Percentiles rank a stretch among this genome's conserved stretches.
These are phyloP conservation scores for Urocolius indicus DNA, from an alignment of 2,113 vertebrate species.

Conservation along the genomic window DNA sequence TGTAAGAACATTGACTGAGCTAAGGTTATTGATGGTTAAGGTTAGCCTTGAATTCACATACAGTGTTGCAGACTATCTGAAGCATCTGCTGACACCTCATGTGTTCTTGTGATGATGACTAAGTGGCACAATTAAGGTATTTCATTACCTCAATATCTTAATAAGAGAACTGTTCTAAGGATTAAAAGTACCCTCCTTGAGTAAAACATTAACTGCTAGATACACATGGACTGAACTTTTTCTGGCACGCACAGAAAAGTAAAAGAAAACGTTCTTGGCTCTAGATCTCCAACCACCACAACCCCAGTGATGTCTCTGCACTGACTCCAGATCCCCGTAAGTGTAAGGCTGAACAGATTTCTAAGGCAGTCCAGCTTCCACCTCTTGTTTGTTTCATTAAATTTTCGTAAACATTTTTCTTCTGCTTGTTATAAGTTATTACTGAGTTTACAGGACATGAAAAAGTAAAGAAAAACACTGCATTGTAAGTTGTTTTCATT, in stretches of 20 bases:
- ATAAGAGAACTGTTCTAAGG: slow-evolving; percentile 29
- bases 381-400: background rate
- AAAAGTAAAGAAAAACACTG: background rate
- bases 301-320: background rate
- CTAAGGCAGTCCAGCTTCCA: background rate
- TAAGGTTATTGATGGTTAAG: background rate
- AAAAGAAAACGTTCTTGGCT: background rate
- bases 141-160: slow-evolving; percentile 47
- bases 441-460: background rate
- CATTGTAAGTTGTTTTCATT: background rate
- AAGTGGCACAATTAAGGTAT: slow-evolving; percentile 35
- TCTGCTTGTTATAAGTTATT: background rate
- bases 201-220: slow-evolving; percentile 56
- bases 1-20: rapidly evolving
- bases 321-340: background rate
- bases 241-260: background rate
- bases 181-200: slow-evolving; percentile 25
- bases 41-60: background rate
- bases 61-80: background rate
- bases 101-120: background rate
- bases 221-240: background rate
- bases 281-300: background rate
- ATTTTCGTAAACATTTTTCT: background rate
- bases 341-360: background rate
- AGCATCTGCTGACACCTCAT: background rate